Evolutionary conservation across 2,113 vertebrate species (phyloP).

Genomic region (Machaerirhynchus nigripectus): DNA sequence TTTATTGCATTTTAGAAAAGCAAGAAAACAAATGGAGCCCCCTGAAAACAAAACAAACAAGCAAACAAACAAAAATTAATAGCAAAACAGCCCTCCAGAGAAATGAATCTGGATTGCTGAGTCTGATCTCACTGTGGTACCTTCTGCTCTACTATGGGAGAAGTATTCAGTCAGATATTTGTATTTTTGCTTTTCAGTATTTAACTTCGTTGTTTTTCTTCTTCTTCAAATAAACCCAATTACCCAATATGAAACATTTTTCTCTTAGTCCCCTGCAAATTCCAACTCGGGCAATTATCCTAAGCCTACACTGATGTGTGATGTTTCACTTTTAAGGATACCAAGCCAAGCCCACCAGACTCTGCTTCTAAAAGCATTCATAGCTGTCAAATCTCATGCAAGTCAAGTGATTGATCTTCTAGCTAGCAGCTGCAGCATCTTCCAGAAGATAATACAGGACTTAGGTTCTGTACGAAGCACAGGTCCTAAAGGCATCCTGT

Average conservation of each 20-base stretch:
- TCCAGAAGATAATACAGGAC: background rate
- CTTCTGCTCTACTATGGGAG: background rate
- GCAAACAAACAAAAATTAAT: background rate
- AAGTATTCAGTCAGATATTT: background rate
- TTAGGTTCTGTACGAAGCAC: background rate
- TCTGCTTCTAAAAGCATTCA: background rate
- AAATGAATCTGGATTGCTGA: background rate
- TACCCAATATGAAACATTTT: background rate
- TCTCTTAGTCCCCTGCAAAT: background rate
- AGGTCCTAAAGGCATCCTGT: background rate
- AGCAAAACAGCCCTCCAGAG: background rate
- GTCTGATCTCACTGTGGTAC: background rate
- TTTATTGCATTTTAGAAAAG: background rate
- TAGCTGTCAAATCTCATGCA: slow-evolving; percentile 13
- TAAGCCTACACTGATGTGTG: background rate
- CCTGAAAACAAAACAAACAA: background rate
- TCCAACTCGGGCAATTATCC: background rate
- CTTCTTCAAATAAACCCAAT: background rate
- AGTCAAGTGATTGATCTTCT: background rate
- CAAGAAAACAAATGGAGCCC: background rate
- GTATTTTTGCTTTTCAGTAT: background rate
- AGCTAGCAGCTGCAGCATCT: slow-evolving; percentile 1
- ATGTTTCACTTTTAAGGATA: background rate
- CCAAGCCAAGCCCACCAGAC: background rate
- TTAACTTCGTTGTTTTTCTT: background rate